phyloP scores from a whole-genome alignment of 2,797 vertebrate genomes.

The Sebastes jordani region DNA sequence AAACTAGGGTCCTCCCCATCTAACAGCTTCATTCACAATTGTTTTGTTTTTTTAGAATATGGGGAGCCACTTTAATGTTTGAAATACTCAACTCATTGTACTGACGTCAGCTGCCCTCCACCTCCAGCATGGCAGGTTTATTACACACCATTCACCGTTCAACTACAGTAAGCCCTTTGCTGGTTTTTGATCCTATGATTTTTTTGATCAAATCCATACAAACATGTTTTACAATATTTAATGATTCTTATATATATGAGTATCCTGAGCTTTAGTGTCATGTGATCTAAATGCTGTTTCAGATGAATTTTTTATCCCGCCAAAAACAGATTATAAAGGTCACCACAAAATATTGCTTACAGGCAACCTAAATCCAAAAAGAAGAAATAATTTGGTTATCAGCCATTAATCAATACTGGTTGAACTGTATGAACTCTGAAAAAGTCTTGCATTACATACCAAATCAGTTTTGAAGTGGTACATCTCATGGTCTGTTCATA shows the following conservation, averaged over 20 bases:
- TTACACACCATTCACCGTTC: neutral
- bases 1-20: neutral
- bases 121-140: neutral
- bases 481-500: neutral
- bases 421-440: neutral
- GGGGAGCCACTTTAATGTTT: neutral
- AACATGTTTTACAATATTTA: neutral
- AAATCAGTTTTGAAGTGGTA: neutral
- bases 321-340: conserved; percentile 8
- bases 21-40: neutral
- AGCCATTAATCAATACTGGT: neutral
- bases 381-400: neutral
- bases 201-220: conserved; percentile 14
- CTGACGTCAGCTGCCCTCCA: neutral
- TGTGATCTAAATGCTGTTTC: conserved; percentile 1
- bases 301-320: neutral
- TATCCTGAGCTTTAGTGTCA: conserved; percentile 52
- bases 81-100: neutral
- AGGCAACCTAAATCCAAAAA: neutral
- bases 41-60: neutral
- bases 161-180: conserved; percentile 7
- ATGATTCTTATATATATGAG: neutral
- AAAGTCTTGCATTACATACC: neutral
- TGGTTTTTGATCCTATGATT: neutral
- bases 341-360: conserved; percentile 3